Evolutionary conservation across 2,797 vertebrate species (phyloP).

Genomic region (Cuniculus paca): DNA sequence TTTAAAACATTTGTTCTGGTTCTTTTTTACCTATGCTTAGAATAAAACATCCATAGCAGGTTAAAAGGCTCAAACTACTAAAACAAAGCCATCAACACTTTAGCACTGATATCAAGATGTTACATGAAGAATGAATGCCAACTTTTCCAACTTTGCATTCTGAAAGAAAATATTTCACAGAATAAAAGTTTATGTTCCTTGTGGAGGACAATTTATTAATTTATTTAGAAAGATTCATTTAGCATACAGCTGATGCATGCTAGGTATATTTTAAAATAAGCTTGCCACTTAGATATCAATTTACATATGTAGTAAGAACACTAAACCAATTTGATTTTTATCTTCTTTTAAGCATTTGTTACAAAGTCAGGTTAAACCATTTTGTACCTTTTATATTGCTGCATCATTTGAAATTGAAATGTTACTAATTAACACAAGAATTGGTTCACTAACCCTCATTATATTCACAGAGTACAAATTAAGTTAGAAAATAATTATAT

Average conservation of each 20-base stretch:
- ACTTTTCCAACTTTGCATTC: slow-evolving; percentile 66
- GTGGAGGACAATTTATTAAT: slow-evolving; percentile 65
- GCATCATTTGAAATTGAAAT: not conserved
- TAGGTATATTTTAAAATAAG: slow-evolving; percentile 60
- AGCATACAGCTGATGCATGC: slow-evolving; percentile 49
- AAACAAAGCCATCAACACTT: slow-evolving; percentile 72
- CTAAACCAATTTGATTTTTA: slow-evolving; percentile 41
- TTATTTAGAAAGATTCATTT: slow-evolving; percentile 74
- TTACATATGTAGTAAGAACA: slow-evolving; percentile 53
- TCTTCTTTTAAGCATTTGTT: slow-evolving; percentile 15
- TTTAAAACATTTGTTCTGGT: slow-evolving; percentile 64
- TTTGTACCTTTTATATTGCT: not conserved
- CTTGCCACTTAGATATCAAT: slow-evolving; percentile 64
- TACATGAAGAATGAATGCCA: slow-evolving; percentile 65
- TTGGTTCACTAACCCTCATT: not conserved
- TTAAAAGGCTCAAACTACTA: slow-evolving; percentile 74
- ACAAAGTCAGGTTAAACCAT: not conserved
- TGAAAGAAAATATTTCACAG: slow-evolving; percentile 71
- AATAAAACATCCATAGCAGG: slow-evolving; percentile 71
- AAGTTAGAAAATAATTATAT: slow-evolving; percentile 30
- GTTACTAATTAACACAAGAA: slow-evolving; percentile 17
- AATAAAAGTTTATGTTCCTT: slow-evolving; percentile 65
- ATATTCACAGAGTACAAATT: not conserved
- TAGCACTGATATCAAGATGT: slow-evolving; percentile 55
- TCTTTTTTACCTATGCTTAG: slow-evolving; percentile 48